Evolutionary conservation across 2,113 vertebrate genomes (phyloP).

Genomic region (Sardina pilchardus): DNA sequence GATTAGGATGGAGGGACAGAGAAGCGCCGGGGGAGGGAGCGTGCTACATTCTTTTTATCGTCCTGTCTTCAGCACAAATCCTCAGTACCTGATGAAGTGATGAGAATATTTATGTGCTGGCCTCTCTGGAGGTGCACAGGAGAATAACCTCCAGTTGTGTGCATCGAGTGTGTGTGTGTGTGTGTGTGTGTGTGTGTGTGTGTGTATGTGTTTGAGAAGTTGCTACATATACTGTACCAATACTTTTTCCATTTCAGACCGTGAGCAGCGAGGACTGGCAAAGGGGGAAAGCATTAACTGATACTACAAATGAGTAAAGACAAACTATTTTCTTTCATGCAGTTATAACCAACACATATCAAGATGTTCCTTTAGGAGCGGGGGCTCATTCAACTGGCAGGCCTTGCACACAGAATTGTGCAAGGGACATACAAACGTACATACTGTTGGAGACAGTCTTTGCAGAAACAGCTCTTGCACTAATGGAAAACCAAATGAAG

Average conservation of each 20-base stretch:
- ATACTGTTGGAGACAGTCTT: too few species aligned
- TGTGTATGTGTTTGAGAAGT: neutral
- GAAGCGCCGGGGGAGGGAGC: neutral
- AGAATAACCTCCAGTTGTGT: neutral
- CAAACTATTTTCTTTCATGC: too few species aligned
- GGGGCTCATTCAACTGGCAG: too few species aligned
- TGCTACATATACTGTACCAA: neutral
- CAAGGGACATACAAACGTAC: neutral
- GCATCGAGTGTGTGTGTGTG: neutral
- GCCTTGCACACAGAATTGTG: neutral
- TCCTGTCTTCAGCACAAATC: slow-evolving; percentile 46
- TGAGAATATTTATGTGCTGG: slow-evolving; percentile 46
- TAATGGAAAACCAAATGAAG: neutral
- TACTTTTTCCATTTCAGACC: neutral
- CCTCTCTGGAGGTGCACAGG: neutral
- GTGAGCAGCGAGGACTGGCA: too few species aligned
- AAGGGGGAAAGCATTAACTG: neutral
- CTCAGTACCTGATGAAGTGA: slow-evolving; percentile 3
- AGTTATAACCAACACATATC: too few species aligned
- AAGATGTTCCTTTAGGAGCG: too few species aligned
- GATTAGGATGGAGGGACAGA: slow-evolving; percentile 9
- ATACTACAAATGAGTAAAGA: neutral
- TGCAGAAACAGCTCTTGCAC: too few species aligned
- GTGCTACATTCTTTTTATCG: slow-evolving; percentile 34
- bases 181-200: neutral